Evolutionary conservation across 92 coral and sea anemone genomes (phyloP), one percentile per base, ranked within the genome.

Genomic region (Siderastrea siderea): DNA sequence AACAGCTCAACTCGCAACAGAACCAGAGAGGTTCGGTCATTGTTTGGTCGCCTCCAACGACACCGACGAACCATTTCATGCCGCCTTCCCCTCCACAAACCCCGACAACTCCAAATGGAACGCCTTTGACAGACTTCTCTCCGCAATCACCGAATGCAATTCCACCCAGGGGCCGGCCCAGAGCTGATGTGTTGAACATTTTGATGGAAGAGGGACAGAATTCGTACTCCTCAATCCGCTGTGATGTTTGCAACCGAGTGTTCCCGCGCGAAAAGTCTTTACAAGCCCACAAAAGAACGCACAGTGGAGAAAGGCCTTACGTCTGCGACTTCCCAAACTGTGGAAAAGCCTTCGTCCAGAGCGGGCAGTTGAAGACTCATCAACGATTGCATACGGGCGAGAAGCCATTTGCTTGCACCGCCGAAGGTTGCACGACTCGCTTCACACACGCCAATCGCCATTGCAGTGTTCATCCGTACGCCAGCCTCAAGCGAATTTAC

Each of bases 181-280:
- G 96, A 78, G 99, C 99, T 3, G 99, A 95, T 75, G 91, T 96
- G 74, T 94, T 97, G 73, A 94, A 86, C 89, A 80, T 90, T 71
- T 83, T 97, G 80, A 97, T 97, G 79, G 94, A 95, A 63, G 99
- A 97, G 91, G 99, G 99, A 68, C 96, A 92, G n/a, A 91, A 90
- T 82, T 95, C 98, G 26, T 94, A 96, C 77, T 97, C 98, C 16
- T 92, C 99, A 74, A 97, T 97, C 74, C 98, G 99, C 76, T 97
- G 99, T 78, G 98, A 97, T 94, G 96, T 97, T 64, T 97, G 99
- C 68, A 89, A 93, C 47, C 95, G 99, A 62, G 99, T 97, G 86
- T 97, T 97, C 96, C 99, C 99, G 99, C 99, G 99, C 94, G 99
- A 97, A 83, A 97, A 97, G 79, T 97, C 99, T 57, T 93, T 97